Base-by-base conservation (phyloP, 2,113 vertebrate genomes). In the Cygnus buccinator region DNA sequence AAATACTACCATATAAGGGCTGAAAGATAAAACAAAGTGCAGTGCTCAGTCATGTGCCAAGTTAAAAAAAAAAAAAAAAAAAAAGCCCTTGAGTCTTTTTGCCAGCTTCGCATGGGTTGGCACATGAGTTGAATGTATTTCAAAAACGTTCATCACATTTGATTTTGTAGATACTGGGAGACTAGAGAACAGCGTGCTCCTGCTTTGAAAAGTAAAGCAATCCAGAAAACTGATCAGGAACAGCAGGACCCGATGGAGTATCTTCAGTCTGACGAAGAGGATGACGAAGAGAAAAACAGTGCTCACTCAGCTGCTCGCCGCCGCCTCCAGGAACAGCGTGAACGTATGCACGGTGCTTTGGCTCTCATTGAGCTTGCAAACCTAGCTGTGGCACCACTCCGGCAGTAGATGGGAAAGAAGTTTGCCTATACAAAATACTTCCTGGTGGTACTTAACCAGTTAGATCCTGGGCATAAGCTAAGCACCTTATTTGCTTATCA, bases 401-500 rank as follows among this genome's bases (percentile, higher is more conserved):
- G 98, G 67, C 97, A 98, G 96, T 98, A 98, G 97, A 90, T 39
- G 35, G 9, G 9, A 95, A 71, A 70, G 66, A 95, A 92, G 85
- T 84, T 83, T 85, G 90, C 88, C 93, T 93, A 81, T 96, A 89
- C 88, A 91, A 87, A 91, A 93, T 31, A 97, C 95, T 96, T 97
- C 92, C 97, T 97, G 89, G 97, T 91, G 92, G 71, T 97, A 94
- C 97, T 97, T 97, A 96, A 95, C 93, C 96, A 97, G 94, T 97
- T 98, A 98, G 97, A 96, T 94, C 87, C 87, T 96, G 97, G 96
- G 98, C 98, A 98, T 98, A 99, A 99, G 98, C 99, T 99, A 99
- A 99, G 99, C 99, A 99, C 99, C 99, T 99, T 99, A 99, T 98
- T 98, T 98, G 98, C 99, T 99, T 99, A 79, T 98, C 93, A 98